Evolutionary conservation across 2,797 vertebrate species (phyloP).

Genomic region (Champsocephalus esox): DNA sequence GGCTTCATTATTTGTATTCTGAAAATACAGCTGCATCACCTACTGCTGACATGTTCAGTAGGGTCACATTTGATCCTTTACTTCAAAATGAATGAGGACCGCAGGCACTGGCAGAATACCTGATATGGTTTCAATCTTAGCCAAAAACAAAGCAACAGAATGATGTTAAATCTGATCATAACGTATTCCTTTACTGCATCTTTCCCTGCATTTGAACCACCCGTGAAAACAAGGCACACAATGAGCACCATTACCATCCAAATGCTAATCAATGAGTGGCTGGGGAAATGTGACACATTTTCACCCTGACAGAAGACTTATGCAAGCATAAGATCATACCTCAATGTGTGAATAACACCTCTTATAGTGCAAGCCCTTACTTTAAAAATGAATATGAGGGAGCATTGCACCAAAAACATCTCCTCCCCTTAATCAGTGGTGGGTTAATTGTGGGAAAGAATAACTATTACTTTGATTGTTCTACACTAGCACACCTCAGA

Average conservation of each 20-base stretch:
- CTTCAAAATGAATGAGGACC: conserved; percentile 56
- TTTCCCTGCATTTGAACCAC: conserved; percentile 10
- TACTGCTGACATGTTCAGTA: conserved; percentile 45
- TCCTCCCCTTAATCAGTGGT: conserved; percentile 26
- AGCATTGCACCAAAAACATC: conserved; percentile 1
- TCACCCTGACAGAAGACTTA: conserved; percentile 1
- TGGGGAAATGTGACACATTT: no score
- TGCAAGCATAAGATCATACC: not conserved
- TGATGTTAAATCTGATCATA: conserved; percentile 2
- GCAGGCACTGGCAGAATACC: conserved; percentile 22
- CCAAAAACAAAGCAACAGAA: conserved; percentile 37
- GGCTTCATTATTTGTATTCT: conserved; percentile 46
- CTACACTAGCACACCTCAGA: conserved; percentile 38
- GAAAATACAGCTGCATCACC: conserved; percentile 40
- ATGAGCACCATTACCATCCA: no score
- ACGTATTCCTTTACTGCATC: not conserved
- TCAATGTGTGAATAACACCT: conserved; percentile 20
- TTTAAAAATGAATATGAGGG: conserved; percentile 3
- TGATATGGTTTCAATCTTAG: conserved; percentile 1
- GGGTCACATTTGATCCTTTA: conserved; percentile 55
- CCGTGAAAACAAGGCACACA: not conserved
- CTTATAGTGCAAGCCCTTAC: not conserved
- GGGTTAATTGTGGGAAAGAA: conserved; percentile 20
- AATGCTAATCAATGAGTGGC: no score
- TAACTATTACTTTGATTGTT: conserved; percentile 37